Percentiles rank a stretch among this genome's conserved stretches.
These are phyloP conservation scores for Sebastes itinus DNA, from an alignment of 2,797 vertebrate genomes.

Conservation along the genomic window DNA sequence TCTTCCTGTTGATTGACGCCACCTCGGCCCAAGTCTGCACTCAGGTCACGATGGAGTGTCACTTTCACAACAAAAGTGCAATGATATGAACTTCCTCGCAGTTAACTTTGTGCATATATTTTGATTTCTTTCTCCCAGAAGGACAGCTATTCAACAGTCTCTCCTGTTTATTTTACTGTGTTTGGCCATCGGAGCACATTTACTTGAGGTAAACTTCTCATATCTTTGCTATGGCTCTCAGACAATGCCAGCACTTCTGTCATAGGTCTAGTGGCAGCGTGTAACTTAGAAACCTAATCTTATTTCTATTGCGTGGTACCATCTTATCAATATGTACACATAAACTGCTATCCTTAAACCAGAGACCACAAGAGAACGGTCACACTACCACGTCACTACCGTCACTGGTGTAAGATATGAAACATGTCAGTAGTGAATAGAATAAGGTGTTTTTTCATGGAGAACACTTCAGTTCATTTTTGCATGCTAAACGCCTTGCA, in stretches of 20 bases:
- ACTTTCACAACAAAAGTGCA: slow-evolving; percentile 22
- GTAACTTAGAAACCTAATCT: not conserved
- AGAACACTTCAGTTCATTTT: not conserved
- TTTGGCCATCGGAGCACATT: slow-evolving; percentile 2
- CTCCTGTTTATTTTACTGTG: not conserved
- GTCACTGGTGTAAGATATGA: not conserved
- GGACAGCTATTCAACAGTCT: not conserved
- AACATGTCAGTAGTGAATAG: not conserved
- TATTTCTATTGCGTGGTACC: not conserved
- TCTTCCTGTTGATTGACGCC: slow-evolving; percentile 70
- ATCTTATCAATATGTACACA: not conserved
- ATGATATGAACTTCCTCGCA: not conserved
- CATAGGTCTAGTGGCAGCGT: not conserved
- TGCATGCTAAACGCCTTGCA: too few relatives aligned
- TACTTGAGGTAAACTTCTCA: not conserved
- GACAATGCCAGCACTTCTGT: slow-evolving; percentile 21
- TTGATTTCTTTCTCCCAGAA: not conserved
- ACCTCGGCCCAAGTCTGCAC: slow-evolving; percentile 28
- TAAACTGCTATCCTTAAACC: not conserved
- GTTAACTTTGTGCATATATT: not conserved
- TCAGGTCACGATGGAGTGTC: slow-evolving; percentile 23
- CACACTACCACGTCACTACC: not conserved
- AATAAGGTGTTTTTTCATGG: not conserved
- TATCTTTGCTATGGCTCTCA: not conserved
- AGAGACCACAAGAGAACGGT: not conserved